These are phyloP conservation scores for Isoperla grammatica DNA, from an alignment of 2,888 invertebrate species.

Conservation along the genomic window DNA sequence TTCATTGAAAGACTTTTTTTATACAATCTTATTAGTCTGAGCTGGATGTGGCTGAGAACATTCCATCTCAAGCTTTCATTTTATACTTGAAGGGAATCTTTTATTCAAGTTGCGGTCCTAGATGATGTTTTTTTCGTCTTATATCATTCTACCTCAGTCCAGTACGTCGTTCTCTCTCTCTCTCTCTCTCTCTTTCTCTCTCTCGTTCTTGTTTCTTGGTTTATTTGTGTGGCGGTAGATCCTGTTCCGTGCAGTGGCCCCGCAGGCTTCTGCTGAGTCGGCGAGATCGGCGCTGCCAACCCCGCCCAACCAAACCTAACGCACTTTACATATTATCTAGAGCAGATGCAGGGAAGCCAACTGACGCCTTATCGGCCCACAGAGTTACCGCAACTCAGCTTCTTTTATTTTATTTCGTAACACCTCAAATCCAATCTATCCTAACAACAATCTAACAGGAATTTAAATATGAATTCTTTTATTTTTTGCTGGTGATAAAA, in stretches of 20 bases:
- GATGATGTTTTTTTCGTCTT: constrained; percentile 9
- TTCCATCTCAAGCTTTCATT: constrained; percentile 11
- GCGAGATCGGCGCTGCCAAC: constrained; percentile 5
- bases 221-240: constrained; percentile 15
- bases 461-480: too few species aligned
- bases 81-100: constrained; percentile 17
- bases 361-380: background rate
- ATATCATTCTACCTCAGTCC: constrained; percentile 6
- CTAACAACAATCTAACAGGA: too few species aligned
- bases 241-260: constrained; percentile 25
- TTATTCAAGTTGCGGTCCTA: constrained; percentile 20
- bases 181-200: constrained; percentile 9
- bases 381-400: too few species aligned
- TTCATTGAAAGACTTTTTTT: constrained; percentile 1
- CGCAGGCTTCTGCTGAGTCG: constrained; percentile 14
- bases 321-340: constrained; percentile 23
- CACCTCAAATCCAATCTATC: too few species aligned
- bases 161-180: constrained; percentile 4
- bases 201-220: background rate
- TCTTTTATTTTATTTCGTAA: too few species aligned
- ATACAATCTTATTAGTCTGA: constrained; percentile 10
- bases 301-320: constrained; percentile 19
- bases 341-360: constrained; percentile 20
- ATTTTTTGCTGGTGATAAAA: too few species aligned
- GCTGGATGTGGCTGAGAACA: constrained; percentile 6